Evolutionary conservation across 2,888 invertebrate species (phyloP), one percentile per base, ranked within the genome.

Genomic region (Chrysolina oricalcia): DNA sequence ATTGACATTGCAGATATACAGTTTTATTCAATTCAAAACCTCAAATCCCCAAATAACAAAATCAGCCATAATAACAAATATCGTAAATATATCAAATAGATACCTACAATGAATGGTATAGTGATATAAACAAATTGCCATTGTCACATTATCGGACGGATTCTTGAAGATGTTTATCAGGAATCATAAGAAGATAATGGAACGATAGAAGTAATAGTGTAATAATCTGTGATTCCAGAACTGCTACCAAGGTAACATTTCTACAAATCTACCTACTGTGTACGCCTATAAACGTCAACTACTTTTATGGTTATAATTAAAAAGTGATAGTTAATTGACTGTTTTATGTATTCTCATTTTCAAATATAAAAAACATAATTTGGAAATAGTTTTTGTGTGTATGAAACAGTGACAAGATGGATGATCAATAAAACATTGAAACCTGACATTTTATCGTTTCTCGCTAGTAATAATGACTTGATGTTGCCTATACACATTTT

Each of bases 381-480:
- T 64, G 41, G 13, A 35, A 69, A 73, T 56, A 35, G 70, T 65
- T 35, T 46, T 40, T 56, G 53, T 73, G 62, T 27, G 19, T 65
- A 41, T 69, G 40, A 73, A 73, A 70, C 63, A 50, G 65, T 35
- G 48, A 56, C 65, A 73, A 69, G 73, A 43, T 70, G 27, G 19
- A 73, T 73, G 73, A 65, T 53, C 64, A 78, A 80, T 78, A 80
- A 80, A 78, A 77, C 77, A 77, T 53, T 53, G 48, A 70, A 63
- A 53, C 65, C 21, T 53, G 73, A 59, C 73, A 70, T 53, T 27
- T 74, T 79, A 78, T 80, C 79, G 67, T 76, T 78, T 80, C 79
- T 76, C 75, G 76, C 74, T 67, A 73, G 59, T 80, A 79, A 81
- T 82, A 78, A 82, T 78, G 73, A 77, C 69, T 81, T 82, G 78